A percentile compares a stretch with the other conserved stretches of the same genome.
phyloP scores from a whole-genome alignment of 2,888 invertebrate genomes.

The Oxytorus armatus region DNA sequence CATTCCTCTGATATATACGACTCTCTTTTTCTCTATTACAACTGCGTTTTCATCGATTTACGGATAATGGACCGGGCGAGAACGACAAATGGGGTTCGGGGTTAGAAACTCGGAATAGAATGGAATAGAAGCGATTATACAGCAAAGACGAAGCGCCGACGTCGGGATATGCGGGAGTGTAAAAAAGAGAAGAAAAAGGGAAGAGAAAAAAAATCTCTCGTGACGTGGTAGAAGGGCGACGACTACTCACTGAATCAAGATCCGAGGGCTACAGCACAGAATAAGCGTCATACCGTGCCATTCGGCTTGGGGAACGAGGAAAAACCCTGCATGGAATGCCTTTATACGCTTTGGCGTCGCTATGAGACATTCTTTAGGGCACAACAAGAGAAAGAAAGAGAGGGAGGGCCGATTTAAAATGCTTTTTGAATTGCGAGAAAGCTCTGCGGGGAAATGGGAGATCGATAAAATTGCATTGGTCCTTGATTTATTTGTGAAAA shows the following conservation, averaged over 20 bases:
- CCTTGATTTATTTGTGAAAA: slow-evolving; percentile 39
- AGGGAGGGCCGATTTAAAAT: slow-evolving; percentile 67
- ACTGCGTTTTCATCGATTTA: slow-evolving; percentile 62
- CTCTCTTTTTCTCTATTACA: slow-evolving; percentile 40
- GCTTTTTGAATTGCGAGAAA: slow-evolving; percentile 57
- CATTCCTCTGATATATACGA: slow-evolving; percentile 14
- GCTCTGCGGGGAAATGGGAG: slow-evolving; percentile 29
- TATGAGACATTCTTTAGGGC: slow-evolving; percentile 82
- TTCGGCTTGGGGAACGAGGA: slow-evolving; percentile 43
- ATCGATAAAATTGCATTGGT: slow-evolving; percentile 60
- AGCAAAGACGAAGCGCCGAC: slow-evolving; percentile 32
- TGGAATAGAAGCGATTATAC: slow-evolving; percentile 38
- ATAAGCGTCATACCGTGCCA: slow-evolving; percentile 44
- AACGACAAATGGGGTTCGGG: slow-evolving; percentile 54
- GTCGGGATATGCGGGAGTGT: slow-evolving; percentile 47
- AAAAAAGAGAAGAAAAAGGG: slow-evolving; percentile 30
- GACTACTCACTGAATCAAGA: slow-evolving; percentile 27
- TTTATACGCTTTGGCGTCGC: slow-evolving; percentile 80
- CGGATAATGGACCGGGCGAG: slow-evolving; percentile 64
- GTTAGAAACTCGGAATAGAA: slow-evolving; percentile 59
- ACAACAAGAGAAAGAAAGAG: slow-evolving; percentile 67
- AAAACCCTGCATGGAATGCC: slow-evolving; percentile 78
- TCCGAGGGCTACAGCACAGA: slow-evolving; percentile 55
- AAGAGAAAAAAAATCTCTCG: slow-evolving; percentile 49
- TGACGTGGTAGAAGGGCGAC: slow-evolving; percentile 47